Conservation (phyloP, 2,797 vertebrate species). For the Enteromius radiatus region DNA sequence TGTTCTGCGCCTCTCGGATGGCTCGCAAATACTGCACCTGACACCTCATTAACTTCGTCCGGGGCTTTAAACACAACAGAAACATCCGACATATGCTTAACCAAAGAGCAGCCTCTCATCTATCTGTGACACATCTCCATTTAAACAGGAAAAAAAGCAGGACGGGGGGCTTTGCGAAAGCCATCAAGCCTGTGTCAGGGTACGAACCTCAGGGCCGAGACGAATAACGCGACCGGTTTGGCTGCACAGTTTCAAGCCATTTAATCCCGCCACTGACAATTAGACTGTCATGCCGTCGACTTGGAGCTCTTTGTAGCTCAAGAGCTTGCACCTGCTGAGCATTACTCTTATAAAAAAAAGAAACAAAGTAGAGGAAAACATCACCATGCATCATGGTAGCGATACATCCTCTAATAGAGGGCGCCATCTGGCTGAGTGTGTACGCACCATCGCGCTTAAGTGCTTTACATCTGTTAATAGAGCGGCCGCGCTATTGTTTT, state of each 20-base stretch:
- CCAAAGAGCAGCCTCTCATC: constrained; percentile 47
- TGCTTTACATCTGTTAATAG: constrained; percentile 81
- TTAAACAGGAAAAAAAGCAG: constrained; percentile 29
- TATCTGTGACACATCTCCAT: constrained; percentile 44
- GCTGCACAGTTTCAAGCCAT: constrained; percentile 68
- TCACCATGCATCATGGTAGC: constrained; percentile 80
- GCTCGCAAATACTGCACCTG: constrained; percentile 63
- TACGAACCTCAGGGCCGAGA: constrained; percentile 58
- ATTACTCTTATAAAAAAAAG: constrained; percentile 75
- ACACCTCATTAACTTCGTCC: constrained; percentile 73
- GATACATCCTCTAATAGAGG: constrained; percentile 80
- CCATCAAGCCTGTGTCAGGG: constrained; percentile 59
- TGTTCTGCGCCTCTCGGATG: constrained; percentile 41
- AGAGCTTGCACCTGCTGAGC: constrained; percentile 77
- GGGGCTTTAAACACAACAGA: constrained; percentile 68
- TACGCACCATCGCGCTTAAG: constrained; percentile 80
- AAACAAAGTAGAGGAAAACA: constrained; percentile 55
- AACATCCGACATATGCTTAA: constrained; percentile 63
- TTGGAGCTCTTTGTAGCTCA: constrained; percentile 64
- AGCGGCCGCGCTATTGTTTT: constrained; percentile 78
- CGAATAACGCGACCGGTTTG: constrained; percentile 68
- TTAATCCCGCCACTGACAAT: constrained; percentile 67
- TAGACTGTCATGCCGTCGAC: constrained; percentile 60
- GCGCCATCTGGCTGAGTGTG: constrained; percentile 79
- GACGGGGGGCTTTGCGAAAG: constrained; percentile 39